These are phyloP conservation scores for Cheilosia pagana DNA, from an alignment of 2,888 invertebrate genomes.

Conservation along the genomic window DNA sequence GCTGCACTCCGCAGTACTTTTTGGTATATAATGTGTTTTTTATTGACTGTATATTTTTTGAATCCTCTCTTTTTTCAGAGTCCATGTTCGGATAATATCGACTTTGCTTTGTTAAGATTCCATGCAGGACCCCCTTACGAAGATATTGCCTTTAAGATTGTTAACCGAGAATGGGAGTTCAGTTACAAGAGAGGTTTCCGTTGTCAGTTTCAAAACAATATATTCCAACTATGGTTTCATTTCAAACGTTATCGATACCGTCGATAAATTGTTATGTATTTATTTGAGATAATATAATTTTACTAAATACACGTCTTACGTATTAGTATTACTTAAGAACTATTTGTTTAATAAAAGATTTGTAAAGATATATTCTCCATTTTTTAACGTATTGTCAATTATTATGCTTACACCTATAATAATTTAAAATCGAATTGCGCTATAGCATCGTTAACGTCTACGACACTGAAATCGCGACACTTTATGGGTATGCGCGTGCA, in stretches of 20 bases:
- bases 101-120: conserved; percentile 97
- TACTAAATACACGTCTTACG: too few species aligned
- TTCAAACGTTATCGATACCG: conserved; percentile 99
- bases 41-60: background rate
- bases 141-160: conserved; percentile 99
- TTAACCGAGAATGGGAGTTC: conserved; percentile 99
- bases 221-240: conserved; percentile 99
- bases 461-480: too few species aligned
- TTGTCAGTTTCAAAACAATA: conserved; percentile 99
- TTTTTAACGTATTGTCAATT: too few species aligned
- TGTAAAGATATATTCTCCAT: too few species aligned
- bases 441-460: too few species aligned
- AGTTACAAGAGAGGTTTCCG: conserved; percentile 99
- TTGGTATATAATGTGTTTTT: conserved; percentile 85
- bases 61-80: conserved; percentile 86
- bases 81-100: conserved; percentile 94
- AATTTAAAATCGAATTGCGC: too few species aligned
- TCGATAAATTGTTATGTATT: conserved; percentile 80
- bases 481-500: too few species aligned
- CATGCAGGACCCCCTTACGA: conserved; percentile 99
- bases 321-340: too few species aligned
- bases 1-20: conserved; percentile 95
- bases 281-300: too few species aligned
- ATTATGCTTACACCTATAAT: too few species aligned
- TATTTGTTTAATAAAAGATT: too few species aligned